Evolutionary conservation across 2,797 vertebrate species (phyloP).

Genomic region (Decapterus maruadsi): DNA sequence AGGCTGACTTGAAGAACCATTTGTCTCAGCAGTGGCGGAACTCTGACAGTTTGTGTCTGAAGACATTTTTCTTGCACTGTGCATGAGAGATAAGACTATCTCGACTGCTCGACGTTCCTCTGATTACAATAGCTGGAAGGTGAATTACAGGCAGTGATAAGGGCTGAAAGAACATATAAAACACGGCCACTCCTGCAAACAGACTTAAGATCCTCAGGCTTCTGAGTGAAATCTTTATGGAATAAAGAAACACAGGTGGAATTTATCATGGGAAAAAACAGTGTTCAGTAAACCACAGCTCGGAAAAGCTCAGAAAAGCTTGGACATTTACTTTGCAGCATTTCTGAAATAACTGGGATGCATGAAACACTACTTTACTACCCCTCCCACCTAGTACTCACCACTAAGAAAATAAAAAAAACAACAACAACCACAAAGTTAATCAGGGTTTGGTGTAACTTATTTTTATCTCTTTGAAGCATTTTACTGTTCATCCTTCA

Average conservation of each 20-base stretch:
- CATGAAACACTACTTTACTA: not conserved
- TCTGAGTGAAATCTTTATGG: not conserved
- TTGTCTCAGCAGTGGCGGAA: slow-evolving; percentile 8
- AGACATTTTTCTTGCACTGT: slow-evolving; percentile 15
- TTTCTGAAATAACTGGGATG: not conserved
- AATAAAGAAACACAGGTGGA: not conserved
- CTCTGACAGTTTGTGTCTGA: slow-evolving; percentile 12
- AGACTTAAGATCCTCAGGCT: not conserved
- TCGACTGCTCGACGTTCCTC: slow-evolving; percentile 3
- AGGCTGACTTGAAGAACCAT: not conserved
- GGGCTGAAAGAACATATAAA: not conserved
- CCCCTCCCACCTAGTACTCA: not conserved
- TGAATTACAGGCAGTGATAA: slow-evolving; percentile 14
- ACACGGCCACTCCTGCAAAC: not conserved
- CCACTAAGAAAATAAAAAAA: not conserved
- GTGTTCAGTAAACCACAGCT: not conserved
- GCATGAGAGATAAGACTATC: slow-evolving; percentile 37
- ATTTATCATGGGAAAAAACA: not conserved
- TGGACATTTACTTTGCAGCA: too few species aligned
- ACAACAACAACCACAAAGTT: not conserved
- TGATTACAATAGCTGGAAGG: slow-evolving; percentile 16
- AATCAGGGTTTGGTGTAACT: slow-evolving; percentile 7
- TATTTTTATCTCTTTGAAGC: not conserved
- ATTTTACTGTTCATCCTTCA: slow-evolving; percentile 10
- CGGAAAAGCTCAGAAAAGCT: too few species aligned